Evolutionary conservation across 1,140 invertebrate genomes (phyloP).

Genomic region (Orchesella cincta): DNA sequence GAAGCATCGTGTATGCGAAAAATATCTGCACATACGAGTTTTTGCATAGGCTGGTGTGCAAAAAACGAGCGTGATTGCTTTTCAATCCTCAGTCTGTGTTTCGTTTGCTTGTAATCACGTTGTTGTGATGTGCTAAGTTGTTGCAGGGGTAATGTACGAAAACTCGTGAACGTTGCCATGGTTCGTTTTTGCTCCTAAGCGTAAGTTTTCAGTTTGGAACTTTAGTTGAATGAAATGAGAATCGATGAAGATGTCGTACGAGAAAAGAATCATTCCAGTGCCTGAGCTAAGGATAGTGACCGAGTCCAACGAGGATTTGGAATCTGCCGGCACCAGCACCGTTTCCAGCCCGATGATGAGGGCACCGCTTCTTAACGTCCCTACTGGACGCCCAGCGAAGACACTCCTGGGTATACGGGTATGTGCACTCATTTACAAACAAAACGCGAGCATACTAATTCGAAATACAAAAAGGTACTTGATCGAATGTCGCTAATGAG

Average conservation of each 20-base stretch:
- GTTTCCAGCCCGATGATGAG: slow-evolving; percentile 52
- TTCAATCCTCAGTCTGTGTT: background rate
- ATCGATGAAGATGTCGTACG: slow-evolving; percentile 10
- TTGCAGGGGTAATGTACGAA: background rate
- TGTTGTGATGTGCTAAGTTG: background rate
- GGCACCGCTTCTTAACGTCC: slow-evolving; percentile 56
- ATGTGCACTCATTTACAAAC: too few species aligned
- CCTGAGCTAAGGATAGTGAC: slow-evolving; percentile 38
- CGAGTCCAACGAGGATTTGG: slow-evolving; percentile 41
- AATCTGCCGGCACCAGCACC: slow-evolving; percentile 53
- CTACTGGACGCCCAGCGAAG: slow-evolving; percentile 57
- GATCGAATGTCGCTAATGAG: too few species aligned
- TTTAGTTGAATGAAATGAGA: background rate
- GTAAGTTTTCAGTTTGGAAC: too few species aligned
- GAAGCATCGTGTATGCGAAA: too few species aligned
- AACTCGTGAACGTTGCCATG: background rate
- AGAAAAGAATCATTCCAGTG: slow-evolving; percentile 34
- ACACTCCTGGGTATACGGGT: slow-evolving; percentile 60
- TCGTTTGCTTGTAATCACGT: background rate
- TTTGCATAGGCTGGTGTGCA: too few species aligned
- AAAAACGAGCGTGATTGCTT: background rate
- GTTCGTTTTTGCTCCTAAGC: too few species aligned
- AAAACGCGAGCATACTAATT: too few species aligned
- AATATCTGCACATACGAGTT: too few species aligned
- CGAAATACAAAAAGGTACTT: too few species aligned